A percentile compares a stretch with the other conserved stretches of the same genome.
Conservation (phyloP, 2,797 vertebrate genomes). For the Peromyscus attwateri region DNA sequence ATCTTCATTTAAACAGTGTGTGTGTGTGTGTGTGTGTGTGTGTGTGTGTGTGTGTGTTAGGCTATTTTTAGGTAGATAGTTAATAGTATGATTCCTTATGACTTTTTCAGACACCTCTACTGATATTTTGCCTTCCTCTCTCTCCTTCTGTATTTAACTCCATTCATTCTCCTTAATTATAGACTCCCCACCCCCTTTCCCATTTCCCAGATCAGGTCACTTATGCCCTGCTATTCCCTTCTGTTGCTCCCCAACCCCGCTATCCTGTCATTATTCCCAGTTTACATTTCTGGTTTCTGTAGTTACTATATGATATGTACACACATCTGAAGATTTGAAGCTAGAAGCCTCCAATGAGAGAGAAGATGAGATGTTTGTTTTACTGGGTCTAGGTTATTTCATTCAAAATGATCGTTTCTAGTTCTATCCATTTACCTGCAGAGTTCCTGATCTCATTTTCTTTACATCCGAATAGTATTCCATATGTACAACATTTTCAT, state of each 20-base stretch:
- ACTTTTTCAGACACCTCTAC: too few relatives aligned
- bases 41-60: not conserved
- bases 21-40: not conserved
- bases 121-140: not conserved
- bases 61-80: not conserved
- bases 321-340: not conserved
- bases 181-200: not conserved
- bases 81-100: not conserved
- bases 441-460: not conserved
- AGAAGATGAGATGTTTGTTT: not conserved
- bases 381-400: not conserved
- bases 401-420: not conserved
- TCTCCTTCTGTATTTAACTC: not conserved
- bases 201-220: too few relatives aligned
- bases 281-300: not conserved
- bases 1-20: not conserved
- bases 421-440: not conserved
- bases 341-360: not conserved
- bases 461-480: not conserved
- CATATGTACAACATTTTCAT: not conserved
- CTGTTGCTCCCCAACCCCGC: too few relatives aligned
- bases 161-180: not conserved
- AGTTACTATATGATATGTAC: not conserved
- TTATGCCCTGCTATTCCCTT: too few relatives aligned
- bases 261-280: not conserved